These are phyloP conservation scores for Pemphigus obesinymphae DNA, from an alignment of 1,140 invertebrate genomes.

Conservation along the genomic window DNA sequence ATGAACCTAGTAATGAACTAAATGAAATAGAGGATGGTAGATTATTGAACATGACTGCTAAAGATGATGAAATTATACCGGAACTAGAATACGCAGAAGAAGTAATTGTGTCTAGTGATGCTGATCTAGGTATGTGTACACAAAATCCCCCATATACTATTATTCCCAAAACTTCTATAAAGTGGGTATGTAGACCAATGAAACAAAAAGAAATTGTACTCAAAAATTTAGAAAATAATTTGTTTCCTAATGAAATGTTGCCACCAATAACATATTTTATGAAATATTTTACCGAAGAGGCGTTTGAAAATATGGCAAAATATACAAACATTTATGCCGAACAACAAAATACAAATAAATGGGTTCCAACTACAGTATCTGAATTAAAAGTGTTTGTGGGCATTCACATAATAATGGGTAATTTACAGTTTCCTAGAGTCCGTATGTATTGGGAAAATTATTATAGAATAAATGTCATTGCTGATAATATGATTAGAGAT, in stretches of 20 bases:
- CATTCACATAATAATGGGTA: not conserved
- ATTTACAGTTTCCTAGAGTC: not conserved
- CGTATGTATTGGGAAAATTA: not conserved
- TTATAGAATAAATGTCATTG: not conserved
- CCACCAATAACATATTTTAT: not conserved
- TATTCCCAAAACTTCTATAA: not conserved
- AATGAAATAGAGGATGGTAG: not conserved
- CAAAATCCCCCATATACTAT: no score
- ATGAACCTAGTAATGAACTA: not conserved
- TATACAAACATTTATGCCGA: not conserved
- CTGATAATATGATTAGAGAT: not conserved
- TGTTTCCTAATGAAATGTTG: not conserved
- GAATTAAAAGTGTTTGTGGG: not conserved
- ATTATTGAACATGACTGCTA: no score
- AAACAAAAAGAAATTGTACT: not conserved
- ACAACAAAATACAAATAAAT: not conserved
- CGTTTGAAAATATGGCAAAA: not conserved
- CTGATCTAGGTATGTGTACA: no score
- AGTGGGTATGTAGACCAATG: not conserved
- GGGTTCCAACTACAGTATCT: not conserved
- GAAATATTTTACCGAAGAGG: not conserved
- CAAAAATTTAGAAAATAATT: not conserved
- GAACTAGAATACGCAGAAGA: no score
- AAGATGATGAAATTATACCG: no score
- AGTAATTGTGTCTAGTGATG: no score